Conservation (phyloP, 1,140 invertebrate species). For the Bombyx mori region ASM3026992v2 NC_085108.1:4813501-4814000, state of each 20-base stretch:
- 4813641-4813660: not conserved
- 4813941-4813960: slow-evolving; percentile 55
- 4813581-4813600: not conserved
- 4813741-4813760: slow-evolving; percentile 31
- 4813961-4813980: slow-evolving; percentile 42
- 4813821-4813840: slow-evolving; percentile 1
- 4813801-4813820: slow-evolving; percentile 30
- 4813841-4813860: not conserved
- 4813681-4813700: slow-evolving; percentile 7
- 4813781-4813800: slow-evolving; percentile 25
- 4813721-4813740: slow-evolving; percentile 36
- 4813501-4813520: no score
- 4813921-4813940: slow-evolving; percentile 33
- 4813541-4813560: no score
- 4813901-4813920: slow-evolving; percentile 39
- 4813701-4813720: slow-evolving; percentile 15
- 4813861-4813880: slow-evolving; percentile 10
- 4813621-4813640: not conserved
- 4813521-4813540: no score
- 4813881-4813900: slow-evolving; percentile 26
- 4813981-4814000: slow-evolving; percentile 13
- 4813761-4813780: slow-evolving; percentile 7
- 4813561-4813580: no score
- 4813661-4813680: not conserved
- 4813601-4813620: not conserved